Conservation (phyloP, 2,797 vertebrate species). For the Hoplostethus mediterraneus region DNA sequence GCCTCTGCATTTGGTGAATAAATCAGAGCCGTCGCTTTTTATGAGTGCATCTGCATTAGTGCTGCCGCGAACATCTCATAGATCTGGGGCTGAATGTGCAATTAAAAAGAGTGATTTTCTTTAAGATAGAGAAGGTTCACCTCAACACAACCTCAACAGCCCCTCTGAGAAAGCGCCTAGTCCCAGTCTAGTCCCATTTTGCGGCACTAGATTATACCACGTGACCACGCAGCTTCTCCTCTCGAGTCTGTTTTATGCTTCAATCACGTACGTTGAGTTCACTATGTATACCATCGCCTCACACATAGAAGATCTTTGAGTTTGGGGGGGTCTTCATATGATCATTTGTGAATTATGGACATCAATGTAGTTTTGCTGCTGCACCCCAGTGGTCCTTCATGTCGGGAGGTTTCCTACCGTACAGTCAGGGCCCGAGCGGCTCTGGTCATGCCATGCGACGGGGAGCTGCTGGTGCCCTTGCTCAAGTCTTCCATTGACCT, state of each 20-base stretch:
- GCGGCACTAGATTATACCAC: fast-evolving
- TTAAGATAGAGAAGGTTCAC: neutral
- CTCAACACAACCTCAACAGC: no score
- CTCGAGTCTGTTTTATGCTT: neutral
- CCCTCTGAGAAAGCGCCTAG: no score
- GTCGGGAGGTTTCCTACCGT: slow-evolving; percentile 80
- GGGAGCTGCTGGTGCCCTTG: slow-evolving; percentile 81
- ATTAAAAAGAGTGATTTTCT: neutral
- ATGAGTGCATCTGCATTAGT: no score
- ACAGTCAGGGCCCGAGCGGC: slow-evolving; percentile 89
- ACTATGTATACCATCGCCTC: neutral
- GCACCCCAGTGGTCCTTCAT: neutral
- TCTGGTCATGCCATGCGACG: slow-evolving; percentile 84
- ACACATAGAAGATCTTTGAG: neutral
- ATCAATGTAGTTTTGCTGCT: neutral
- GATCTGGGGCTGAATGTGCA: neutral
- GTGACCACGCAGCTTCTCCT: slow-evolving; percentile 20
- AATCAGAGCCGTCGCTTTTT: slow-evolving; percentile 2
- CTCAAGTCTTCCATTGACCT: slow-evolving; percentile 93
- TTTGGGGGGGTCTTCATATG: neutral
- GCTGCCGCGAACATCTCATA: neutral
- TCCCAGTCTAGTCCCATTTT: no score
- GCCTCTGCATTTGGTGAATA: neutral
- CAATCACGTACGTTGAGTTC: neutral
- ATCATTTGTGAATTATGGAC: neutral